Evolutionary conservation across 1,140 invertebrate species (phyloP).

Genomic region (Bombus fervidus): DNA sequence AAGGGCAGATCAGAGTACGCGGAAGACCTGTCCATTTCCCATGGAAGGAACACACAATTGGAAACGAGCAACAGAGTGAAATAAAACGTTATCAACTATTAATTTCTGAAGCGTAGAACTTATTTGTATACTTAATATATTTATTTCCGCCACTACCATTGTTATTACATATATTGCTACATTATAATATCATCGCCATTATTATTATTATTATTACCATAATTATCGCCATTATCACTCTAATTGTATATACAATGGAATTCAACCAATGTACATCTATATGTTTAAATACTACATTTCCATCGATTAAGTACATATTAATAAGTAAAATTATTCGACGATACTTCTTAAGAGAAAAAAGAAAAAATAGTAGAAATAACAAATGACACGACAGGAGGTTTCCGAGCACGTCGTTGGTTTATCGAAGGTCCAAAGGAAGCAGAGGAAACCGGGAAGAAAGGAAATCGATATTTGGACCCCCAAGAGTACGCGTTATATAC

Average conservation of each 20-base stretch:
- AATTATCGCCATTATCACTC: neutral
- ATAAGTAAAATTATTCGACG: neutral
- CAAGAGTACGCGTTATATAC: constrained; percentile 64
- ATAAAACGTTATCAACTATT: constrained; percentile 24
- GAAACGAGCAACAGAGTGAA: neutral
- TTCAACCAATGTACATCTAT: neutral
- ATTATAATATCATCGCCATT: neutral
- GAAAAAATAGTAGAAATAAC: neutral
- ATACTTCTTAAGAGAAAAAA: neutral
- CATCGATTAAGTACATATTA: neutral
- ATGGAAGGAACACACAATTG: neutral
- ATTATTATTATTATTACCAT: neutral
- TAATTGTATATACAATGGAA: constrained; percentile 6
- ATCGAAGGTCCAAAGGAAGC: constrained; percentile 9
- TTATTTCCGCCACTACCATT: constrained; percentile 29
- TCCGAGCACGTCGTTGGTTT: constrained; percentile 36
- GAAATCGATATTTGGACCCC: constrained; percentile 66
- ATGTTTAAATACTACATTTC: neutral
- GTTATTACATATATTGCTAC: constrained; percentile 20
- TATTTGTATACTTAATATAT: constrained; percentile 15
- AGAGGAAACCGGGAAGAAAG: constrained; percentile 30
- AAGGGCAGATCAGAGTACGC: neutral
- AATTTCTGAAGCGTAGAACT: constrained; percentile 16
- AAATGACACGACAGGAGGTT: constrained; percentile 16
- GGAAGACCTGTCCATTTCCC: neutral